A percentile compares a stretch with the other conserved stretches of the same genome.
These are phyloP conservation scores for Colostygia pectinataria DNA, from an alignment of 2,888 invertebrate genomes.

Conservation along the genomic window DNA sequence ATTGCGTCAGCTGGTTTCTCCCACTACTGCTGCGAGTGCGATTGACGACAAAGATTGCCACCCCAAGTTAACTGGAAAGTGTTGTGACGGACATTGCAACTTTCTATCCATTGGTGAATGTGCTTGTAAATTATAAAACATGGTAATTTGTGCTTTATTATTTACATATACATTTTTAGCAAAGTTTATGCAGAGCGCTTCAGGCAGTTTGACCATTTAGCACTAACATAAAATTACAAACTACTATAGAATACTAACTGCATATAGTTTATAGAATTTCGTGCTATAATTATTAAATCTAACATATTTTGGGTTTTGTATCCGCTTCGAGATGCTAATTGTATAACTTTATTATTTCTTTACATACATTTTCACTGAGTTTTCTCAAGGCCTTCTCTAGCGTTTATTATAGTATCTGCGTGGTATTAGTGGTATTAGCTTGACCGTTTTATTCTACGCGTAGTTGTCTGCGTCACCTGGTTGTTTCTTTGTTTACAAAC, in stretches of 20 bases:
- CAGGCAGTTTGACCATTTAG: no score
- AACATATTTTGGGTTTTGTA: no score
- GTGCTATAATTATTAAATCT: no score
- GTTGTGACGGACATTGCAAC: conserved; percentile 59
- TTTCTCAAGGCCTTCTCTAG: conserved; percentile 10
- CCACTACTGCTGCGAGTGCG: conserved; percentile 17
- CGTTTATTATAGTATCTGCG: conserved; percentile 6
- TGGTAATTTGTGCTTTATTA: conserved; percentile 3
- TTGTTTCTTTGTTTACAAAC: conserved; percentile 27
- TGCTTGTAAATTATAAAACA: conserved; percentile 13
- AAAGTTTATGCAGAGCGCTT: no score
- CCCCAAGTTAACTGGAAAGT: conserved; percentile 54
- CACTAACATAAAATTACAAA: no score
- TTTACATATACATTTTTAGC: no score
- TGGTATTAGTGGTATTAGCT: conserved; percentile 11
- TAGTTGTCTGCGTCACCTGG: conserved; percentile 30
- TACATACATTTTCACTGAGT: conserved; percentile 11
- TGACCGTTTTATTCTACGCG: conserved; percentile 14
- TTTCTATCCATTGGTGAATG: conserved; percentile 58
- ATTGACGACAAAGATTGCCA: conserved; percentile 21
- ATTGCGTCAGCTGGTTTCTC: conserved; percentile 62
- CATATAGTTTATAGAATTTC: no score
- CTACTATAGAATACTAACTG: no score
- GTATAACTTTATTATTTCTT: conserved; percentile 3
- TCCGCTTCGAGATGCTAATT: no score